These are phyloP conservation scores for Tokudaia muenninki DNA, from an alignment of 2,797 vertebrate genomes.

Conservation along the genomic window DNA sequence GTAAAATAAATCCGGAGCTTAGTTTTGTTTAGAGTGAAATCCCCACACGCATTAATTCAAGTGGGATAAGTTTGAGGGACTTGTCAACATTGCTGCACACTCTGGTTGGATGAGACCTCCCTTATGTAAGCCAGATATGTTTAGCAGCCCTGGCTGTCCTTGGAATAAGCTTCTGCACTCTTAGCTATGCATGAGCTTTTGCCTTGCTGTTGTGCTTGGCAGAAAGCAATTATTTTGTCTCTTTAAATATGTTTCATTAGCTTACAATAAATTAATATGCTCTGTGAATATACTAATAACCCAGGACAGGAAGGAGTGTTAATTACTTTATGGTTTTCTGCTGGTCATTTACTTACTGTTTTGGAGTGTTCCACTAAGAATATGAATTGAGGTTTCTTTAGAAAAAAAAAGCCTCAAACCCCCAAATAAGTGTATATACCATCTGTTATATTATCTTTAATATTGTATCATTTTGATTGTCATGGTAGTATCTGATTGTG, in stretches of 20 bases:
- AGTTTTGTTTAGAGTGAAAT: slow-evolving; percentile 66
- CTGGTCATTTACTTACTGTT: not conserved
- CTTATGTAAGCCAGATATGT: slow-evolving; percentile 39
- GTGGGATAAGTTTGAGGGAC: slow-evolving; percentile 39
- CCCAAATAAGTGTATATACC: not conserved
- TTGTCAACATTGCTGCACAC: not conserved
- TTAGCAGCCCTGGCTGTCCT: not conserved
- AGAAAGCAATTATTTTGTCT: slow-evolving; percentile 72
- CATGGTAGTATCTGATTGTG: not conserved
- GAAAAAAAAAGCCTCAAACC: not conserved
- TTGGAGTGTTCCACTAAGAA: not conserved
- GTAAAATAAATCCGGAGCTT: slow-evolving; percentile 64
- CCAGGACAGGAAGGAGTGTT: not conserved
- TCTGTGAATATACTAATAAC: slow-evolving; percentile 37
- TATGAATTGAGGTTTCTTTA: not conserved
- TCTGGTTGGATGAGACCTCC: not conserved
- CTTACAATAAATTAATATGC: slow-evolving; percentile 28
- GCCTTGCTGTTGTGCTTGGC: slow-evolving; percentile 67
- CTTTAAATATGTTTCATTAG: slow-evolving; percentile 65
- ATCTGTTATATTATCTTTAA: not conserved
- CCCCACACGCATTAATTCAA: slow-evolving; percentile 59
- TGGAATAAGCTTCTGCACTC: not conserved
- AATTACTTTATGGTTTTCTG: slow-evolving; percentile 5
- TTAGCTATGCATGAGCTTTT: not conserved
- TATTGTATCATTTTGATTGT: not conserved